A percentile compares a stretch with the other conserved stretches of the same genome.
Evolutionary conservation across 2,113 vertebrate species (phyloP).

Genomic region (Zapornia atra): DNA sequence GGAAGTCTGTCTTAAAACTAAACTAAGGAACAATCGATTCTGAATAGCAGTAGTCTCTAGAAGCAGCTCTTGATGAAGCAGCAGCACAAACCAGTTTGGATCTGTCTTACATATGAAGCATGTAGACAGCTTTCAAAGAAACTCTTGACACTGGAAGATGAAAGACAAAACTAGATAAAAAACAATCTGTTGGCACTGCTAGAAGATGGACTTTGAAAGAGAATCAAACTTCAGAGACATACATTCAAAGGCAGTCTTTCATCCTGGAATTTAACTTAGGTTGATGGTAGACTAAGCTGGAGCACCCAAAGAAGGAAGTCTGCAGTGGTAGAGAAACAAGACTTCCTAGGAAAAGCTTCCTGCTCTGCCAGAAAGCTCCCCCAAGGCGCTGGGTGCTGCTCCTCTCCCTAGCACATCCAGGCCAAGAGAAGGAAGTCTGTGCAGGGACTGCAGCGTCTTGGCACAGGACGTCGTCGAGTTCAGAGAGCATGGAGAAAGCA

Average conservation of each 20-base stretch:
- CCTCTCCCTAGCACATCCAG: background rate
- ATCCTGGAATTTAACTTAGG: background rate
- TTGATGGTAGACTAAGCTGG: background rate
- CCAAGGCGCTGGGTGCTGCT: background rate
- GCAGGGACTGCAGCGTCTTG: rapidly evolving
- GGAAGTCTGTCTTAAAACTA: background rate
- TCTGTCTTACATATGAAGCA: background rate
- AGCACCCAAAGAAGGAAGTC: background rate
- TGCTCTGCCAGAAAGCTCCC: rapidly evolving
- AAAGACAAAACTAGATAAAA: background rate
- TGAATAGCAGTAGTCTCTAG: background rate
- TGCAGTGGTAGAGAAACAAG: rapidly evolving
- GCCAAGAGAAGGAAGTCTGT: background rate
- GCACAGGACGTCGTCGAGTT: background rate
- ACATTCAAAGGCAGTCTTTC: background rate
- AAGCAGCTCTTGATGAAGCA: background rate
- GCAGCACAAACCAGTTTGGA: background rate
- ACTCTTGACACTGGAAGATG: background rate
- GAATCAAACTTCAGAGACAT: background rate
- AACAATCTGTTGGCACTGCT: background rate
- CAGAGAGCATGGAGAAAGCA: rapidly evolving
- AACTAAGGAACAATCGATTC: background rate
- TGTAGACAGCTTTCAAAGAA: background rate
- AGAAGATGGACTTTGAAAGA: background rate
- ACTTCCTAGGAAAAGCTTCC: background rate